Base-by-base conservation (phyloP, 2,797 vertebrate genomes). In the Onychomys torridus region DNA sequence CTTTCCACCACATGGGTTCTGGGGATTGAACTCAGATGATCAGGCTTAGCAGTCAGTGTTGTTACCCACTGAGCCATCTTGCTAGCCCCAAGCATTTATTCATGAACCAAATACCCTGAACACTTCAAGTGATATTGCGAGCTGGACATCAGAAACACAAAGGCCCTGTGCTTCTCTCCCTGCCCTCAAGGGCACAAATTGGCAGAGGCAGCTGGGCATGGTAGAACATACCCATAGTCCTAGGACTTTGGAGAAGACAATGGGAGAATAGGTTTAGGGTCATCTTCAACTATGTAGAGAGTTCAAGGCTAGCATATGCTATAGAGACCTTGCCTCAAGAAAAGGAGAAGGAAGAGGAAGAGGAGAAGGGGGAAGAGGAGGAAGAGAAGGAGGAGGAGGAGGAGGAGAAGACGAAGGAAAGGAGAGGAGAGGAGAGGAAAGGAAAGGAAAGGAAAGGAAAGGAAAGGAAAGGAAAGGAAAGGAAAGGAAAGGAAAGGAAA, bases 401-500 rank as follows among this genome's bases (percentile, higher is more conserved):
- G 3, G n/a, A 11, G 19, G 5, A 19, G 5, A 19, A 7, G 14
- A 17, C 2, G 14, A 17, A 32, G 27, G 43, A 32, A 21, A 4
- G 37, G 37, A 21, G 40, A 10, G 17, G 32, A 13, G 27, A 77
- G 27, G 27, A 49, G 29, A 16, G 34, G 16, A 6, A 29, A 34
- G 27, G 49, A 11, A n/a, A n/a, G n/a, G n/a, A n/a, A n/a, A n/a
- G n/a, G n/a, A n/a, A n/a, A n/a, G n/a, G n/a, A n/a, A n/a, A n/a
- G n/a, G n/a, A n/a, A n/a, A n/a, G n/a, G 10, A 32, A 11, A 27
- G 17, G 19, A 63, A 16, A 2, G 25, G 61, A 21, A 27, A 8
- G 19, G 2, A 23, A 23, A 63, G 61, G 25, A 23, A 7, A 75
- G 4, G 61, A 63, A 3, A 46, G 8, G 5, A 23, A 23, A 46